phyloP scores from a whole-genome alignment of 2,888 invertebrate genomes.

The Perizoma affinitatum region DNA sequence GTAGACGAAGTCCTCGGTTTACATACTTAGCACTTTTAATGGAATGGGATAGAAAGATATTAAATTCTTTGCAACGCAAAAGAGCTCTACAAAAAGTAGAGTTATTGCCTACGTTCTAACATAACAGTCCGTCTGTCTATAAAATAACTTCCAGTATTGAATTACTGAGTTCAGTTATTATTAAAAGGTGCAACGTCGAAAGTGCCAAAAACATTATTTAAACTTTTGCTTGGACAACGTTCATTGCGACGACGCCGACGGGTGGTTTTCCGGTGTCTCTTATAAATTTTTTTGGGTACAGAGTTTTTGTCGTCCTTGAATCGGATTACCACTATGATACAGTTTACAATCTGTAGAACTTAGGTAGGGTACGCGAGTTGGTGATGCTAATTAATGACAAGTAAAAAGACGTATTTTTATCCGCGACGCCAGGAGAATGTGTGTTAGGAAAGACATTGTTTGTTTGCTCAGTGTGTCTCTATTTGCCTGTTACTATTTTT shows the following conservation, averaged over 20 bases:
- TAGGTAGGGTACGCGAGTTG: neutral
- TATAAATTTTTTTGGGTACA: slow-evolving; percentile 35
- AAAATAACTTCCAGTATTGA: no score
- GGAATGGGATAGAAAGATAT: slow-evolving; percentile 21
- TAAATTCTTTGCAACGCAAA: slow-evolving; percentile 12
- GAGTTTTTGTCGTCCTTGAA: slow-evolving; percentile 14
- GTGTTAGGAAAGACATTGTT: no score
- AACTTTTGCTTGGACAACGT: slow-evolving; percentile 30
- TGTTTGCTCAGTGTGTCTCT: no score
- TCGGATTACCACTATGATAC: slow-evolving; percentile 5
- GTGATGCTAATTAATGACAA: neutral
- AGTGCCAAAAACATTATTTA: slow-evolving; percentile 46
- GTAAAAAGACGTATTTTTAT: no score
- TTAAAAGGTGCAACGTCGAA: slow-evolving; percentile 40
- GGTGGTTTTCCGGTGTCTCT: slow-evolving; percentile 39
- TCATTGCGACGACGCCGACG: slow-evolving; percentile 12
- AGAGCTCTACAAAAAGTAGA: slow-evolving; percentile 29
- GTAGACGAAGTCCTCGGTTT: neutral
- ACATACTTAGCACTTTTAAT: neutral
- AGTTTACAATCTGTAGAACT: neutral
- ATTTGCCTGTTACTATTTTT: no score
- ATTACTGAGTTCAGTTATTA: neutral
- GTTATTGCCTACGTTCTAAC: neutral
- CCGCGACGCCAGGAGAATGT: no score
- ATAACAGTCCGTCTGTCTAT: no score